Evolutionary conservation across 2,888 invertebrate genomes (phyloP), one percentile per base, ranked within the genome.

Genomic region (Lottia scabra): DNA sequence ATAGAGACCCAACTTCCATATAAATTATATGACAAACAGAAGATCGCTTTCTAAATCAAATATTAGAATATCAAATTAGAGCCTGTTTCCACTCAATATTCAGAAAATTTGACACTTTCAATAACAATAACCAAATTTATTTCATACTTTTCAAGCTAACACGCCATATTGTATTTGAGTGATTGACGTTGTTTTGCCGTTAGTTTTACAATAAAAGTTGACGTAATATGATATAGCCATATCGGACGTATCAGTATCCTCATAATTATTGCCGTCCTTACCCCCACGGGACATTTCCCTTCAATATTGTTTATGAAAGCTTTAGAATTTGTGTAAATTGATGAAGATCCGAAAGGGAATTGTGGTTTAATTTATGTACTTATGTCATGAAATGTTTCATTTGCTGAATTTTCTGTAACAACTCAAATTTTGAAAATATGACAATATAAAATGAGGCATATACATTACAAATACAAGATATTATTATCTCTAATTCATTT

Each of bases 41-140:
- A 19, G 13, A 56, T 56, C 56, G 12, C 23, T 56, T 56, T 23
- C 56, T 56, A 56, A 56, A 56, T 56, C 56, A 56, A 56, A 56
- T 56, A 56, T 23, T 23, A 56, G 56, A 56, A 56, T 56, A 56
- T 56, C 23, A 56, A 56, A 23, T 23, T 23, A 23, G 19, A 23
- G 56, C 23, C 56, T 56, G 56, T 19, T 56, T 56, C 23, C 56
- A 23, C 56, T 56, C 56, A 56, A 23, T 23, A 23, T 56, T 56
- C 19, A 56, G 13, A 23, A 12, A 56, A 56, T 56, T 23, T 56
- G 56, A 56, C 56, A 56, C 56, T 56, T 56, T 56, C 56, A 56
- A 56, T 56, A 56, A 56, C 56, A 56, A 56, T 56, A 56, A 56
- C 56, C 23, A 23, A 56, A 56, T 56, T 56, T 56, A 56, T 23